Evolutionary conservation across 2,888 invertebrate genomes (phyloP).

Genomic region (Trichogramma evanescens): DNA sequence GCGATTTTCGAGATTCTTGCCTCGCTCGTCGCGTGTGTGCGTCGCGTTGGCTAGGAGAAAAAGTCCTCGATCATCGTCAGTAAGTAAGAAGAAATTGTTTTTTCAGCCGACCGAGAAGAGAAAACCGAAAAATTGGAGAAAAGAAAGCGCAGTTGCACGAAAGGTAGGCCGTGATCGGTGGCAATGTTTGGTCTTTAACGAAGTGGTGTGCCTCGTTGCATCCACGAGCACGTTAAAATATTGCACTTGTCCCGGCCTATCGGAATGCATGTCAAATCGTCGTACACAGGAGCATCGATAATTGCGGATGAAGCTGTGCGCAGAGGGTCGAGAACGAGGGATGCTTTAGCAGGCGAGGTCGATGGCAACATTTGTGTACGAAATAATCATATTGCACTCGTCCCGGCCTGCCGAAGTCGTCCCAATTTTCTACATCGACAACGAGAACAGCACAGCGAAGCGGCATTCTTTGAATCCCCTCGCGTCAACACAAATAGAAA

Average conservation of each 20-base stretch:
- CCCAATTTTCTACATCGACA: conserved; percentile 1
- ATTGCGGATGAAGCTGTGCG: background rate
- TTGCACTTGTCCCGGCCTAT: conserved; percentile 52
- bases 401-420: conserved; percentile 46
- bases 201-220: too few species aligned
- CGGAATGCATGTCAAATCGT: conserved; percentile 38
- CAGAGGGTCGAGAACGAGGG: conserved; percentile 8
- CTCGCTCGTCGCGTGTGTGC: too few species aligned
- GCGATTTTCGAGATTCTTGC: too few species aligned
- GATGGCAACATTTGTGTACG: conserved; percentile 44
- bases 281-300: background rate
- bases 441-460: background rate
- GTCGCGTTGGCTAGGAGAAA: too few species aligned
- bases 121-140: conserved; percentile 3
- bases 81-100: too few species aligned
- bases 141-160: conserved; percentile 33
- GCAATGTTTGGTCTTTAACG: conserved; percentile 39
- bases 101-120: background rate
- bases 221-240: conserved; percentile 34
- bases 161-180: conserved; percentile 48
- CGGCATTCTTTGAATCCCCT: background rate
- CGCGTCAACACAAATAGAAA: too few species aligned
- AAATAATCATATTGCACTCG: conserved; percentile 47
- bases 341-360: conserved; percentile 42
- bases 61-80: too few species aligned